Base-by-base conservation (phyloP, 1,140 invertebrate genomes). In the Andrena cerasifolii region DNA sequence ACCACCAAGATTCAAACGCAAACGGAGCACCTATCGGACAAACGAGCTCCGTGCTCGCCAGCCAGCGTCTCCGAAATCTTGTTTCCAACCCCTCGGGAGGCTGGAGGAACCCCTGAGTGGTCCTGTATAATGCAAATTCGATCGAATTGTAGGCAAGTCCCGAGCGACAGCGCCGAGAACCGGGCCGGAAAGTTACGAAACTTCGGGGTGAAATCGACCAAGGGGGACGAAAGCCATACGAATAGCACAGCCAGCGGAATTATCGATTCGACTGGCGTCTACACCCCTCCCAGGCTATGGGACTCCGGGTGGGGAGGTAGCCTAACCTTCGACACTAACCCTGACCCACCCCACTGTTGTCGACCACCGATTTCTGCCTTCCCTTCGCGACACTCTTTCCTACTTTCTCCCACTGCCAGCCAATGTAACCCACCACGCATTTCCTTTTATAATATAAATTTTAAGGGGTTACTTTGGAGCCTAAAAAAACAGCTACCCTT, bases 271-370 rank as follows among this genome's bases (percentile, higher is more conserved):
- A 10, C 40, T 33, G 21, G 8, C 36, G 40, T 73, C 43, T 49
- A 21, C 40, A 63, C 58, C 71, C 40, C 65, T 63, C 36, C 72
- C 61, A 24, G 36, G 16, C 45, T n/a, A 62, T 43, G 71, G 45
- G 33, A 51, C 65, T 53, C 54, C 54, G 33, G 36, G 54, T 45
- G 49, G 45, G 58, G 65, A 47, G 71, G 33, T 47, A 78, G 66
- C 70, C 78, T 81, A 85, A 85, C 83, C 81, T 83, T 83, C 82
- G 74, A 83, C 75, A 78, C 66, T 83, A 85, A 85, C 83, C 81
- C 83, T 84, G 83, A 84, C 83, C 83, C 81, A 78, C 67, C 78
- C 74, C 71, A 83, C 75, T 67, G 58, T 33, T n/a, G 33, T 24
- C 33, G 59, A 18, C 47, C 47, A 49, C 49, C 33, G 33, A 53